These are phyloP conservation scores for Dynastes grantii DNA, from an alignment of 2,888 invertebrate species.

Conservation along the genomic window DNA sequence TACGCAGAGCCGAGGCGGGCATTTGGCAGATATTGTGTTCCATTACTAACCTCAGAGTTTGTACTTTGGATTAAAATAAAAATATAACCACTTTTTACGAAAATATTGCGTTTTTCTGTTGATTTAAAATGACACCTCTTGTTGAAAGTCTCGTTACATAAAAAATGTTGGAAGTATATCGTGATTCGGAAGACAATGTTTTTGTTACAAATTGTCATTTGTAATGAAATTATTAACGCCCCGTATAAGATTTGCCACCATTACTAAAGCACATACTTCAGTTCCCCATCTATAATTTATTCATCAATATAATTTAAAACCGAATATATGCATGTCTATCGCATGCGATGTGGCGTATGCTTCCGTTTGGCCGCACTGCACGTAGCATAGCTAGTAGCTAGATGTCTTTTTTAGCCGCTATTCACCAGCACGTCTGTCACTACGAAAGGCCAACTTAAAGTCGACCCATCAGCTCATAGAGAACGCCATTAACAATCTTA, in stretches of 20 bases:
- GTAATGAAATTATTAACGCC: too few species aligned
- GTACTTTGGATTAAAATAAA: too few species aligned
- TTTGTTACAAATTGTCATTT: background rate
- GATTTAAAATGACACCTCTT: too few species aligned
- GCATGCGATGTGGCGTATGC: conserved; percentile 37
- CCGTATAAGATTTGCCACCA: conserved; percentile 26
- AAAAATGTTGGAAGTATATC: too few species aligned
- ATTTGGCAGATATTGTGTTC: too few species aligned
- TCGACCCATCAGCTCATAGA: conserved; percentile 85
- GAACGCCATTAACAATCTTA: conserved; percentile 81
- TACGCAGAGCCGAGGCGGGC: too few species aligned
- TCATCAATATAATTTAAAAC: background rate
- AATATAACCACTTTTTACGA: too few species aligned
- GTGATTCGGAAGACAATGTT: too few species aligned
- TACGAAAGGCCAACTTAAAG: conserved; percentile 87
- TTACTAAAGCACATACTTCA: conserved; percentile 23
- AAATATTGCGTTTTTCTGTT: too few species aligned
- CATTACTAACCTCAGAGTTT: too few species aligned
- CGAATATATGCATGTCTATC: conserved; percentile 37
- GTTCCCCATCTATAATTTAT: conserved; percentile 10
- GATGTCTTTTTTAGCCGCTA: conserved; percentile 81
- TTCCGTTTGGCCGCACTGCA: conserved; percentile 56
- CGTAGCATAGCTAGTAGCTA: conserved; percentile 62
- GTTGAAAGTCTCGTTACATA: too few species aligned
- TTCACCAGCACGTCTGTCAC: conserved; percentile 87